A percentile compares a stretch with the other conserved stretches of the same genome.
These are phyloP conservation scores for Lonchura striata DNA, from an alignment of 2,113 vertebrate genomes.

Conservation along the genomic window DNA sequence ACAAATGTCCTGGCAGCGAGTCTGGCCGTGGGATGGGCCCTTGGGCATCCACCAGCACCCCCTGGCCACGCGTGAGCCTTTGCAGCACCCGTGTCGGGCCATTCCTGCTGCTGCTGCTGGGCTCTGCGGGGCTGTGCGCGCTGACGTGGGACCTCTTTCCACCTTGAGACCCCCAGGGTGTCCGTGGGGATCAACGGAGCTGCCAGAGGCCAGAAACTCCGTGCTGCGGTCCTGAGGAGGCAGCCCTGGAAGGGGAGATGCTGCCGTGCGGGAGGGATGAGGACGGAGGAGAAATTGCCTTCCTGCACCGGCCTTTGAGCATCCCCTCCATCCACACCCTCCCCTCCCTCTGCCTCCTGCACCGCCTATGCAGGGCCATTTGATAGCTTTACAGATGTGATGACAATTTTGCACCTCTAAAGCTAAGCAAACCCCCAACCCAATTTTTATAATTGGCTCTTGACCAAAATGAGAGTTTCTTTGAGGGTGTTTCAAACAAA, in stretches of 20 bases:
- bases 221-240: neutral
- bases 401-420: neutral
- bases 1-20: accelerated
- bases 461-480: conserved; percentile 3
- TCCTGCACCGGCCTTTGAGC: neutral
- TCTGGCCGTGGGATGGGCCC: accelerated
- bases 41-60: neutral
- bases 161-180: accelerated
- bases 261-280: neutral
- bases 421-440: neutral
- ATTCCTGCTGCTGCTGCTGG: neutral
- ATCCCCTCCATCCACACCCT: neutral
- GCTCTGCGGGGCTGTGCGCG: neutral
- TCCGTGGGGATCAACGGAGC: neutral
- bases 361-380: neutral
- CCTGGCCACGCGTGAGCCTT: accelerated
- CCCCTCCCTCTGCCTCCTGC: neutral
- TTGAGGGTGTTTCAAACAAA: neutral
- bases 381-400: neutral
- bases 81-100: accelerated
- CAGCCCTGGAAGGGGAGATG: neutral
- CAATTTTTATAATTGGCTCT: conserved; percentile 32
- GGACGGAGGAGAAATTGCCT: neutral
- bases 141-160: accelerated
- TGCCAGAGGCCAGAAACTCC: neutral